phyloP scores from a whole-genome alignment of 1,140 invertebrate species.

The Belonocnema kinseyi region DNA sequence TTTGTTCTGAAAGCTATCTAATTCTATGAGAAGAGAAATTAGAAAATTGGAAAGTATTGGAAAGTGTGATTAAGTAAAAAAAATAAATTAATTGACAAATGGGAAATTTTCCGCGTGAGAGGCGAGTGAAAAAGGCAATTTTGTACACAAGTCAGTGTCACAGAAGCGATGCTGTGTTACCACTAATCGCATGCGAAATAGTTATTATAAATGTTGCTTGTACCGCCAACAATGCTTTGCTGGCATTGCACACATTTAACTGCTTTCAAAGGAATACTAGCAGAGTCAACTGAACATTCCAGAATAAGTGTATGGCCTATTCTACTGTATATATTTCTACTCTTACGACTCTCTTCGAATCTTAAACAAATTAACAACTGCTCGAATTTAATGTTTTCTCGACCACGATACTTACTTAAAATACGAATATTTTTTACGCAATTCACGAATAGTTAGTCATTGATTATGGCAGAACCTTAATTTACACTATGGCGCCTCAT shows the following conservation, averaged over 20 bases:
- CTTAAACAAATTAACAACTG: not conserved
- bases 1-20: no score
- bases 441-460: no score
- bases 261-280: slow-evolving; percentile 21
- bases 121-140: not conserved
- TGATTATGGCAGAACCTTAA: no score
- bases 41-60: no score
- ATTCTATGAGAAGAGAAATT: no score
- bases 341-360: slow-evolving; percentile 8
- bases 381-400: not conserved
- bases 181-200: slow-evolving; percentile 27
- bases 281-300: slow-evolving; percentile 29
- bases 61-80: not conserved
- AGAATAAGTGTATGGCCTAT: slow-evolving; percentile 21
- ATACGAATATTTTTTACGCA: no score
- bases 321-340: slow-evolving; percentile 12
- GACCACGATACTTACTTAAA: not conserved
- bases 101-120: not conserved
- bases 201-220: slow-evolving; percentile 22
- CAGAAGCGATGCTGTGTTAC: slow-evolving; percentile 21
- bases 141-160: slow-evolving; percentile 26
- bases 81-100: not conserved
- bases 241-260: slow-evolving; percentile 13
- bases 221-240: slow-evolving; percentile 23
- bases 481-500: not conserved